A percentile compares a stretch with the other conserved stretches of the same genome.
phyloP scores from a whole-genome alignment of 2,797 vertebrate genomes.

The Smutsia gigantea region DNA sequence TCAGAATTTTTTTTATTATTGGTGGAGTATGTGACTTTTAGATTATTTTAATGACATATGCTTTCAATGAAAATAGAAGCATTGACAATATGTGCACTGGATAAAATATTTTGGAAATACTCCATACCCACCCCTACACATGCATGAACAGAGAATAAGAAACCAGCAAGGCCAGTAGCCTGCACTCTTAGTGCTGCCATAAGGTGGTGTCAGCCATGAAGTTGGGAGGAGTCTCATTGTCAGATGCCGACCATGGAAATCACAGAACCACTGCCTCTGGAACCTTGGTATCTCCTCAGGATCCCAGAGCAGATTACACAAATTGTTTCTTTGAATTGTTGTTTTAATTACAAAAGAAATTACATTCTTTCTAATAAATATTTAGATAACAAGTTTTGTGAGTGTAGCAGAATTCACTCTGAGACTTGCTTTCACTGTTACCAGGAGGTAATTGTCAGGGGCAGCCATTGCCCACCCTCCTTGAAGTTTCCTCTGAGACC shows the following conservation, averaged over 20 bases:
- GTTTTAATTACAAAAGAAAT: no score
- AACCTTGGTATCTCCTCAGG: background rate
- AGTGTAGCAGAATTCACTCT: background rate
- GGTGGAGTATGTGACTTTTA: background rate
- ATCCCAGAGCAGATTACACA: background rate
- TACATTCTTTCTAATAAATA: background rate
- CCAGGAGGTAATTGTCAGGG: background rate
- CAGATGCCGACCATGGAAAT: background rate
- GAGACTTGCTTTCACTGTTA: background rate
- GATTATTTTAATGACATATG: background rate
- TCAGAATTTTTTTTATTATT: background rate
- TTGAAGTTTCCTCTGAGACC: background rate
- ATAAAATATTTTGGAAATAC: background rate
- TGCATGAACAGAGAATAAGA: background rate
- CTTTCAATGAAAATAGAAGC: background rate
- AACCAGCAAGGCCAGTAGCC: background rate
- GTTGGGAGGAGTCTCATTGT: background rate
- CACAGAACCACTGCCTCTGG: background rate
- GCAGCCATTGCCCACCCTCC: background rate
- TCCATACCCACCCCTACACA: background rate
- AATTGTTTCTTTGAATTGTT: background rate
- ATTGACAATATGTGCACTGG: background rate
- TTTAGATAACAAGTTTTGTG: background rate
- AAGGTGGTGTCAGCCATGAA: background rate
- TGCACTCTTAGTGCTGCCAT: background rate